Percentiles rank a stretch among this genome's conserved stretches.
Conservation (phyloP, 2,888 invertebrate genomes). For the Spisula subtruncata region DNA sequence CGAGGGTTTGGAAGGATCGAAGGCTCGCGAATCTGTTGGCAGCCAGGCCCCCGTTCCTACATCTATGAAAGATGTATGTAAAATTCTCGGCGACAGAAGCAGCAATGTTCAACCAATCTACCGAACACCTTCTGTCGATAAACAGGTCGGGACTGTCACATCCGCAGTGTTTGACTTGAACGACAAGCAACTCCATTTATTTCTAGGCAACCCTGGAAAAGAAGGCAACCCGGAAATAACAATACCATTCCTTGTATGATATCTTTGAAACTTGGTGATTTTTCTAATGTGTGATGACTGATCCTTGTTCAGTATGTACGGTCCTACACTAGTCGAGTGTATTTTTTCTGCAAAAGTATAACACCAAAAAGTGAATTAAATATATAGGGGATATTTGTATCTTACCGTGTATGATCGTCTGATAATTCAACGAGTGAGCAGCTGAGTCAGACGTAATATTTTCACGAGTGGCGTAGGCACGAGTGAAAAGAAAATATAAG, state of each 20-base stretch:
- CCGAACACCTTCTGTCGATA: constrained; percentile 52
- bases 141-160: constrained; percentile 63
- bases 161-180: constrained; percentile 73
- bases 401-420: too few species aligned
- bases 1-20: constrained; percentile 45
- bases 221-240: not conserved
- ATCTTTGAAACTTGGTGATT: not conserved
- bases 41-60: constrained; percentile 57
- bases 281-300: not conserved
- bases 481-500: too few species aligned
- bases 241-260: constrained; percentile 41
- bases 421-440: too few species aligned
- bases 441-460: too few species aligned
- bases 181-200: constrained; percentile 65
- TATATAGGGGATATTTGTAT: too few species aligned
- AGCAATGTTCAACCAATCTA: constrained; percentile 72
- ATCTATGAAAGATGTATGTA: constrained; percentile 56
- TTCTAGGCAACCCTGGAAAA: constrained; percentile 56
- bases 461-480: too few species aligned
- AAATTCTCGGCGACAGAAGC: constrained; percentile 71
- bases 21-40: constrained; percentile 46
- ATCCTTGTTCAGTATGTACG: too few species aligned
- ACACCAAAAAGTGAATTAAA: too few species aligned
- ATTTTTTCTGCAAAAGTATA: too few species aligned
- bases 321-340: too few species aligned